phyloP scores from a whole-genome alignment of 2,888 invertebrate species.

The Agriotes lineatus region DNA sequence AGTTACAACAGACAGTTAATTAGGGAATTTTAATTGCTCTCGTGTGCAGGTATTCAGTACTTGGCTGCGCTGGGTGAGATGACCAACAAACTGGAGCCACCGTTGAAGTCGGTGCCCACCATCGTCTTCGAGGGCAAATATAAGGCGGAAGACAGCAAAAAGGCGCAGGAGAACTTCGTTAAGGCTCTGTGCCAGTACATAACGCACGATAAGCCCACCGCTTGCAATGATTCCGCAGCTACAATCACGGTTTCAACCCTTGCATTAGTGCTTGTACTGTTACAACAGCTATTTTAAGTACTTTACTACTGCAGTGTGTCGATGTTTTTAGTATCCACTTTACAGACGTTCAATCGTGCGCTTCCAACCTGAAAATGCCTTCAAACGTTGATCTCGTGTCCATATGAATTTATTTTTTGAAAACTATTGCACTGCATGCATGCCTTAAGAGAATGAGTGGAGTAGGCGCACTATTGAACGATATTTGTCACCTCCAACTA shows the following conservation, averaged over 20 bases:
- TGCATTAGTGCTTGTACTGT: conserved; percentile 7
- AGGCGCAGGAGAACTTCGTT: conserved; percentile 71
- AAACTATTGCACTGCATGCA: not conserved
- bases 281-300: conserved; percentile 28
- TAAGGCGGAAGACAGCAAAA: conserved; percentile 69
- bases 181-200: conserved; percentile 70
- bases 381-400: not conserved
- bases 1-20: conserved; percentile 19
- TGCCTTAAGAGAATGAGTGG: not conserved
- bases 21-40: not conserved
- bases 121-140: conserved; percentile 75
- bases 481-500: not conserved
- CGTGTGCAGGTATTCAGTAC: conserved; percentile 63
- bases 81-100: conserved; percentile 69
- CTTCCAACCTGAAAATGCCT: not conserved
- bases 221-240: conserved; percentile 54
- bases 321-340: conserved; percentile 9
- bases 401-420: not conserved
- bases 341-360: not conserved
- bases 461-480: not conserved
- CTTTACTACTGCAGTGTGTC: not conserved
- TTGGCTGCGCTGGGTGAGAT: conserved; percentile 70
- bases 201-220: conserved; percentile 55
- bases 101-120: conserved; percentile 75
- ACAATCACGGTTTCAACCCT: conserved; percentile 14